Conservation (phyloP, 2,797 vertebrate genomes). For the Bovichtus diacanthus region DNA sequence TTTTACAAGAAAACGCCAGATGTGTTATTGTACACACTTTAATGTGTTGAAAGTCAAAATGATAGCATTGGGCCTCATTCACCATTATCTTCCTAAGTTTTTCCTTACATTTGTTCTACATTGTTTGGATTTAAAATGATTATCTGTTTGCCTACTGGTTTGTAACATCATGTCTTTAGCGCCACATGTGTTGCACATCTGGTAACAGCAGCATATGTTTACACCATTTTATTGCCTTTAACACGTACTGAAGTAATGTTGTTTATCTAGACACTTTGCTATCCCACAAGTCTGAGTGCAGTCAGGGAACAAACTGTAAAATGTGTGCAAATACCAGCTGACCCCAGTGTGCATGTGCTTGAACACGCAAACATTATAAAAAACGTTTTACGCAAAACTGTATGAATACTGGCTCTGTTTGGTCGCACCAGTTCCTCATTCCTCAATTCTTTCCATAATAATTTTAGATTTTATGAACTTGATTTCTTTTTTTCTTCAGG, state of each 20-base stretch:
- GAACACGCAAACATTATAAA: background rate
- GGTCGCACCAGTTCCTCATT: background rate
- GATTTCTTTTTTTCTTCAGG: no score
- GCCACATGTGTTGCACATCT: slow-evolving; percentile 44
- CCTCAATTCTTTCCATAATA: background rate
- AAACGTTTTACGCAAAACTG: background rate
- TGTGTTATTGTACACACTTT: background rate
- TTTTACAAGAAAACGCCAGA: background rate
- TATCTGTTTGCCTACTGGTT: background rate
- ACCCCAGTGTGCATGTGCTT: background rate
- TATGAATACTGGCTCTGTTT: background rate
- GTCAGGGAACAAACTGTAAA: background rate
- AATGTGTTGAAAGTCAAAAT: background rate
- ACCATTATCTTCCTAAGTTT: no score
- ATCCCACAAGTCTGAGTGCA: slow-evolving; percentile 11
- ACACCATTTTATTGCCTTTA: slow-evolving; percentile 21
- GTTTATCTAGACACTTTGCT: slow-evolving; percentile 14
- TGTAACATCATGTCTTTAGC: background rate
- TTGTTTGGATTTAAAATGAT: background rate
- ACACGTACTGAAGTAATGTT: background rate
- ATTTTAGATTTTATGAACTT: background rate
- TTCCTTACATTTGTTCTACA: background rate
- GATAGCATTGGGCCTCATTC: background rate
- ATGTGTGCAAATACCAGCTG: slow-evolving; percentile 5
- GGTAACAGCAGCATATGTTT: slow-evolving; percentile 16